Base-by-base conservation (phyloP, 2,113 vertebrate genomes). In the Bujurquina vittata region DNA sequence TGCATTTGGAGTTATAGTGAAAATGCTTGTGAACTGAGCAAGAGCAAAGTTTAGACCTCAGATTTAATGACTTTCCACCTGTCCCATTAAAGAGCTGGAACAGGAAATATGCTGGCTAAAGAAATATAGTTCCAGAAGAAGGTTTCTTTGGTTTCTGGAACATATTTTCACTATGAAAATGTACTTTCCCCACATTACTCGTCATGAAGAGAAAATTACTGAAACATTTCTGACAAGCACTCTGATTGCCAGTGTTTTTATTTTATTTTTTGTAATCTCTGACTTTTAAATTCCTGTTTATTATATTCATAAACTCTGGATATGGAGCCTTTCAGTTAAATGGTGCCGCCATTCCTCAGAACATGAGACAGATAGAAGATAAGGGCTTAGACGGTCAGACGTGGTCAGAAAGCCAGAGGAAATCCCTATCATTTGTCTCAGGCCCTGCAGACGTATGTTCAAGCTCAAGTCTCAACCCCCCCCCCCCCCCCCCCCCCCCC, bases 341-440 rank as follows among this genome's bases (percentile, higher is more conserved):
- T 75, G 86, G 77, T n/a, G 55, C 63, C 9, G 40, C 22, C 10
- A 54, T 37, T 65, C 55, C 33, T 80, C 55, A 77, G 58, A 75
- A 85, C 88, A 85, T 6, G 73, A 87, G 89, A 88, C 80, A 89
- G 85, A 89, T 72, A 84, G 59, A 77, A 91, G 93, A 93, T 90
- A 89, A 89, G 72, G 18, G 26, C 77, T 87, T 58, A 91, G 94
- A 90, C 88, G 79, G 88, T 89, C 87, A 92, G 85, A 88, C 79
- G 46, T 91, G 91, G 87, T 90, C 79, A 88, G 74, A 77, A 77
- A 90, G 79, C 77, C 86, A 81, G 80, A 93, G 93, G 92, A 94
- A 94, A 95, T 91, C 92, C 91, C 85, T 76, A 85, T 93, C 85
- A 94, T 94, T 94, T 90, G 92, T 94, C 89, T 90, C 33, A 83